Base-by-base conservation (phyloP, 2,797 vertebrate genomes). In the Pelochelys cantorii region DNA sequence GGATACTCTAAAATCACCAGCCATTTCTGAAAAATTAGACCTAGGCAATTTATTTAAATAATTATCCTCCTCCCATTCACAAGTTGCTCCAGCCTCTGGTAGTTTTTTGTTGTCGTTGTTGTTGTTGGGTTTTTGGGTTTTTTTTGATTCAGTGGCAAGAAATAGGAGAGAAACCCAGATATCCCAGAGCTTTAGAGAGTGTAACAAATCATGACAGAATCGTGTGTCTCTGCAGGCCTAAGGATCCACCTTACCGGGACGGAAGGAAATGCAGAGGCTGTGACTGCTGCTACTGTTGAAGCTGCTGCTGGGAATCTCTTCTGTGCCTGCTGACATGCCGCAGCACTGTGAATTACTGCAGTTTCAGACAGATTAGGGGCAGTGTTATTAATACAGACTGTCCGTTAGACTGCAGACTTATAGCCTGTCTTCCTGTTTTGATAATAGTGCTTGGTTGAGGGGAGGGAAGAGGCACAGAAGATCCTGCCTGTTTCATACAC, bases 271-370 rank as follows among this genome's bases (percentile, higher is more conserved):
- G n/a, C n/a, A n/a, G n/a, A n/a, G n/a, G n/a, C n/a, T n/a, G n/a
- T n/a, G n/a, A n/a, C 91, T 89, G 90, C 87, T 93, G 95, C 87
- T 17, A 54, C 54, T 82, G 29, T 0, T 81, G 81, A 13, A 81
- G 79, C 11, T 88, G 87, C 31, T 84, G 88, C 53, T 83, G 56
- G 79, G 88, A 84, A 56, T 18, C 88, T 85, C 85, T 22, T 88
- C 85, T 79, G 42, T 18, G 79, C 88, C 74, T 4, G 17, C 75
- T 62, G 86, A 56, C 78, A 85, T 0, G 5, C 93, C 22, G 7
- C 85, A 88, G 27, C 56, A 56, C 62, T 83, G 84, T 11, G 87
- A 7, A 6, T 59, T 56, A 7, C 86, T 79, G 82, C 82, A 4
- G n/a, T 52, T 92, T 25, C 77, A 81, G 92, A 56, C 83, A 87